Base-by-base conservation (phyloP, 1,140 invertebrate genomes). In the Nasonia giraulti region DNA sequence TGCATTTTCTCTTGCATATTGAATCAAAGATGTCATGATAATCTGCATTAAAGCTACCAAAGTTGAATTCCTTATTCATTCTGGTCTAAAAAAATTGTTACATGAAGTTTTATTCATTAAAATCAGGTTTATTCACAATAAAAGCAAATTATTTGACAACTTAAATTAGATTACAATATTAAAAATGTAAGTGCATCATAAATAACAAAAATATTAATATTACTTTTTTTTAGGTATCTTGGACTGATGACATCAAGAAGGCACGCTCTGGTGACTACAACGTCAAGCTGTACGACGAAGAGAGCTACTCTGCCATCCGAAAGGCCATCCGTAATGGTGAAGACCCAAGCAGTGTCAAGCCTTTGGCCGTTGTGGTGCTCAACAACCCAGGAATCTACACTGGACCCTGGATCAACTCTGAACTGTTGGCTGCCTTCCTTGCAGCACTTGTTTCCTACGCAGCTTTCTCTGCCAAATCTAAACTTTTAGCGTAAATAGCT, bases 381-480 rank as follows among this genome's bases (percentile, higher is more conserved):
- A 95, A 96, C 87, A 97, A 98, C 90, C 96, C 97, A 84, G 97
- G 97, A 87, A 96, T 97, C 84, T 99, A 98, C 93, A 96, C 96
- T 87, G 98, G 98, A 20, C 97, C 97, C 10, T 97, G 96, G 96
- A 94, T 99, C 14, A 98, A 98, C 89, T 98, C 97, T 14, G 98
- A 99, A 94, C 95, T 98, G 44, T 93, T 99, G 69, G 98, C 98
- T 55, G 96, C 96, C 14, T 92, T 95, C 50, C 91, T 97, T 2
- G 96, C 97, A 4, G 94, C 96, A 85, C 91, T 97, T 68, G 95
- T 98, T 27, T 97, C 96, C 83, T 99, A 98, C 91, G 95, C 96
- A 87, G 98, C 98, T 14, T 96, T 98, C 88, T 95, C 95, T 74
- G 95, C 97, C 86, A 97, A 97, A 92, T 96, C 95, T 86, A 97